Evolutionary conservation across 2,888 invertebrate genomes (phyloP).

Genomic region (Nomada ferruginata): DNA sequence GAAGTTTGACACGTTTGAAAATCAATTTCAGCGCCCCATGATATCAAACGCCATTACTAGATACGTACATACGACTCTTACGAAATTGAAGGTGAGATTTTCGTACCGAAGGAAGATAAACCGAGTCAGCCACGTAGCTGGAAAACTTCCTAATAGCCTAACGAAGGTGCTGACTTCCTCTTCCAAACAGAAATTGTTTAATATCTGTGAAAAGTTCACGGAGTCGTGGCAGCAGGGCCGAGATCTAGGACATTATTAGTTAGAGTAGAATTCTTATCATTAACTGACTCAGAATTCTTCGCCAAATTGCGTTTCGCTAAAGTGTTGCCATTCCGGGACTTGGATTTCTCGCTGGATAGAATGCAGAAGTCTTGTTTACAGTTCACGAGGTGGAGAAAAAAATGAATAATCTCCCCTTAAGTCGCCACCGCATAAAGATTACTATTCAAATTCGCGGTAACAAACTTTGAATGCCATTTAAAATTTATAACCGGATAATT

Average conservation of each 20-base stretch:
- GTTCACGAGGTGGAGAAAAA: not conserved
- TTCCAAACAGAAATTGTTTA: slow-evolving; percentile 3
- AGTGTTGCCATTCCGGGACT: not conserved
- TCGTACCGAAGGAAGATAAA: not conserved
- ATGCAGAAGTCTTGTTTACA: not conserved
- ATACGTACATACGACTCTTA: too few species aligned
- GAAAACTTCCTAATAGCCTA: slow-evolving; percentile 33
- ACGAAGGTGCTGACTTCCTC: slow-evolving; percentile 20
- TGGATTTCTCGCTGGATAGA: not conserved
- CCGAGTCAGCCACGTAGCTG: not conserved
- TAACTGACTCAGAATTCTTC: slow-evolving; percentile 30
- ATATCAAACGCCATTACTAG: not conserved
- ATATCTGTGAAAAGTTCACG: slow-evolving; percentile 47
- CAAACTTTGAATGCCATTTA: not conserved
- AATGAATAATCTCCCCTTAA: not conserved
- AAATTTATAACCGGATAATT: not conserved
- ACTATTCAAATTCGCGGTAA: not conserved
- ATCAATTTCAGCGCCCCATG: not conserved
- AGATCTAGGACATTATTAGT: slow-evolving; percentile 30
- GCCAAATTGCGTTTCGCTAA: slow-evolving; percentile 4
- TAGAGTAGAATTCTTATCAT: slow-evolving; percentile 32
- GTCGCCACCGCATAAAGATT: too few species aligned
- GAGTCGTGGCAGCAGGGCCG: slow-evolving; percentile 6
- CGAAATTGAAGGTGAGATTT: not conserved
- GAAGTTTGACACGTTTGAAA: not conserved